Evolutionary conservation across 2,888 invertebrate genomes (phyloP), one percentile per base, ranked within the genome.

Genomic region (Cheilosia variabilis): DNA sequence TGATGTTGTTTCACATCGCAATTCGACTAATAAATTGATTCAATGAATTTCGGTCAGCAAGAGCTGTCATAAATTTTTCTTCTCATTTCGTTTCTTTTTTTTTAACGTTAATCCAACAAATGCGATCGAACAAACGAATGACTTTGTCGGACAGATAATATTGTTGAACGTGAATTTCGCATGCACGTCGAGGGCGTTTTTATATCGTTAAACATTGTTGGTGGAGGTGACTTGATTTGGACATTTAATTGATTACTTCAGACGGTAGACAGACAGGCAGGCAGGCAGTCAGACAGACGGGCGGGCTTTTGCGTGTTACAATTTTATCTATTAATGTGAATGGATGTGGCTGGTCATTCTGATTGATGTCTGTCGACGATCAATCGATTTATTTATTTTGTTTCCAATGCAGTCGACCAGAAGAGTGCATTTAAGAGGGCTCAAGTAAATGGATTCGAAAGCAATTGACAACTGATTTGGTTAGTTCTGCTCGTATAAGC

Each of bases 11-110:
- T 27, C 17, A 55, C 34, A 66, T 41, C 41, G 55, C 41, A 43
- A 68, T 68, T 73, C 53, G 10, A 13, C 66, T 80, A 66, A 80
- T 73, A 66, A 75, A 68, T 73, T 80, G 50, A 66, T 75, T 73
- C 55, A 45, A 62, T 80, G 45, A 60, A 80, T 79, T 65, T 58
- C 57, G 63, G 55, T 37, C 78, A 78, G 57, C 55, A 31, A 31
- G 10, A 47, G 19, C 43, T 22, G 41, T 37, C 13, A 37, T 37
- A 37, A 10, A 13, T 37, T 13, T 37, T 37, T 37, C 9, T 9
- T 31, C 9, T 9, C 31, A 31, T 31, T 31, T 22, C 22, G 22
- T 22, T 22, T 22, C 1, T 22, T 31, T 7, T 7, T 31, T 7
- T 31, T 37, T 0, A 37, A 13, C 4, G 13, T 22, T 43, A 43